These are phyloP conservation scores for Phoxinus phoxinus DNA, from an alignment of 2,113 vertebrate genomes.

Conservation along the genomic window DNA sequence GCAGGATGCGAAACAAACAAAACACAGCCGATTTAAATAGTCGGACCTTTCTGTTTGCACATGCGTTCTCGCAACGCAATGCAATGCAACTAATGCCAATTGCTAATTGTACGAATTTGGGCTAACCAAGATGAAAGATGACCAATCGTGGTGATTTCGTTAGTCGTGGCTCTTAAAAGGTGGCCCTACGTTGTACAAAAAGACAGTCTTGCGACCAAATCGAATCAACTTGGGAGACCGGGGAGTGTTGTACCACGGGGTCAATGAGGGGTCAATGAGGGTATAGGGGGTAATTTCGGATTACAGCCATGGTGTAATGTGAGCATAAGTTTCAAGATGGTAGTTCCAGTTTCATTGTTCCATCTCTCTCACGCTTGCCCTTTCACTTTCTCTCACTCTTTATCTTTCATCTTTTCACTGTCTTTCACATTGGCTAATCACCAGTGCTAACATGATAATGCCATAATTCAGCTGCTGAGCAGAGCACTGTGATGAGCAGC, in stretches of 20 bases:
- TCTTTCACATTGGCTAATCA: conserved; percentile 45
- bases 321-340: background rate
- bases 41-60: background rate
- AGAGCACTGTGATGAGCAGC: conserved; percentile 36
- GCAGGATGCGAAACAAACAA: background rate
- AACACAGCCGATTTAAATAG: background rate
- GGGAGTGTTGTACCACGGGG: too few species aligned
- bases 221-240: too few species aligned
- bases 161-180: too few species aligned
- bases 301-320: background rate
- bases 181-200: too few species aligned
- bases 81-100: too few species aligned
- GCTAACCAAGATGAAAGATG: too few species aligned
- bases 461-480: conserved; percentile 22
- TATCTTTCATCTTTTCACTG: conserved; percentile 21
- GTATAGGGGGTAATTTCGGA: background rate
- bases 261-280: background rate
- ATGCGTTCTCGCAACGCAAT: too few species aligned
- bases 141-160: too few species aligned
- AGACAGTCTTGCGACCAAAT: too few species aligned
- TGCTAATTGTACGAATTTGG: too few species aligned
- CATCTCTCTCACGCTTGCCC: background rate
- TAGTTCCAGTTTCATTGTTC: background rate
- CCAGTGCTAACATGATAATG: conserved; percentile 28
- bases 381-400: background rate